These are phyloP conservation scores for Thyatira batis DNA, from an alignment of 2,888 invertebrate genomes.

Conservation along the genomic window DNA sequence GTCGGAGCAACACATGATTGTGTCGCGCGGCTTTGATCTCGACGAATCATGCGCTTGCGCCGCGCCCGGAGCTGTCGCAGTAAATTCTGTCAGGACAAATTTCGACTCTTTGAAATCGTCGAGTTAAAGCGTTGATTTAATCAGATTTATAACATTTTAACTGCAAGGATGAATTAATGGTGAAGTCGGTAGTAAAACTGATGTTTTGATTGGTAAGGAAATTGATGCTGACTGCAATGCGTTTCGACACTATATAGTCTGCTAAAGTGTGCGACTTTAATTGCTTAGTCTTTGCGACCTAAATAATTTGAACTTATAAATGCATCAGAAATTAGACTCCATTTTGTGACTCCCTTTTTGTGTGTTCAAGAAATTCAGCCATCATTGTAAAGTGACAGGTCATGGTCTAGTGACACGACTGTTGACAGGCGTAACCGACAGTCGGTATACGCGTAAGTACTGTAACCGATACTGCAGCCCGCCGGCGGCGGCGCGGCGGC, in stretches of 20 bases:
- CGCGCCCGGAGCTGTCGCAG: conserved; percentile 46
- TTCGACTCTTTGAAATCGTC: conserved; percentile 73
- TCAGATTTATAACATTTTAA: conserved; percentile 67
- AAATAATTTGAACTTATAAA: background rate
- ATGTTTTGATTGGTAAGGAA: conserved; percentile 38
- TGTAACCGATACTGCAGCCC: conserved; percentile 56
- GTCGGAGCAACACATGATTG: conserved; percentile 50
- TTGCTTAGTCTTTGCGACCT: background rate
- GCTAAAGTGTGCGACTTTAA: background rate
- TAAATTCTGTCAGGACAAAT: conserved; percentile 79
- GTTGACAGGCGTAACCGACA: conserved; percentile 50
- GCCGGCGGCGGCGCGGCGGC: conserved; percentile 3
- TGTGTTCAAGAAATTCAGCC: background rate
- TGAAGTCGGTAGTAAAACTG: conserved; percentile 35
- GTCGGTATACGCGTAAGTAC: conserved; percentile 27
- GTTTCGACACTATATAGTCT: background rate
- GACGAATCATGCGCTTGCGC: conserved; percentile 42
- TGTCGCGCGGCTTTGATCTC: conserved; percentile 54
- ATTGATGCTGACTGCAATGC: conserved; percentile 24
- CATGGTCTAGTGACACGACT: conserved; percentile 49
- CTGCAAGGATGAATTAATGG: conserved; percentile 44
- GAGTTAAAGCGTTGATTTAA: conserved; percentile 55
- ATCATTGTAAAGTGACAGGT: conserved; percentile 36
- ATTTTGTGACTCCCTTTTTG: background rate
- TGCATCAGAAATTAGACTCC: background rate